phyloP scores from a whole-genome alignment of 2,797 vertebrate genomes.

The Cuculus canorus region DNA sequence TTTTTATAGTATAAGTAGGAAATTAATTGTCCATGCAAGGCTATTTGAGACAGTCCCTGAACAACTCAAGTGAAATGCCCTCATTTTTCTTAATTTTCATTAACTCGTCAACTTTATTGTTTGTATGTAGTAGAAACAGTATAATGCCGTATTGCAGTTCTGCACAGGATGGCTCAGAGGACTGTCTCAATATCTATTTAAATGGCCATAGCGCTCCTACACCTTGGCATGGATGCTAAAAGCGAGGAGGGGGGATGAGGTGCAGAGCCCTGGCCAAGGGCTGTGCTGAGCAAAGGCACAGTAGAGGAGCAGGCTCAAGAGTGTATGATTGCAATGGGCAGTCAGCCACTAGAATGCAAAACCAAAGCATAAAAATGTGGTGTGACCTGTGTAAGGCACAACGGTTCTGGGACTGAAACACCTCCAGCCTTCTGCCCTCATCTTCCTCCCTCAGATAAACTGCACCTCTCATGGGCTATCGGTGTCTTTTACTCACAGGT shows the following conservation, averaged over 20 bases:
- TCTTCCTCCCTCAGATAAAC: not conserved
- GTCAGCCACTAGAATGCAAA: not conserved
- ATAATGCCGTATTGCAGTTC: not conserved
- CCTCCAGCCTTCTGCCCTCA: not conserved
- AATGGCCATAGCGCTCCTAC: not conserved
- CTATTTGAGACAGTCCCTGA: not conserved
- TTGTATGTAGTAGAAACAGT: not conserved
- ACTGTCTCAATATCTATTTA: not conserved
- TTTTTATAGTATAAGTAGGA: not conserved
- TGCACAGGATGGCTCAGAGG: not conserved
- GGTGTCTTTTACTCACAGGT: not conserved
- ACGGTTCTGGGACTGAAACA: not conserved
- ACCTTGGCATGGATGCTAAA: not conserved
- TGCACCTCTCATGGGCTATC: accelerated
- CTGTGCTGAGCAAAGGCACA: not conserved
- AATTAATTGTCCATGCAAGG: not conserved
- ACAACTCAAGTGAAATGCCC: not conserved
- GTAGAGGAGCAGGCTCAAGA: not conserved
- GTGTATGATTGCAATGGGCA: accelerated
- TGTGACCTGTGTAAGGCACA: not conserved
- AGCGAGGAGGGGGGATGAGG: not conserved
- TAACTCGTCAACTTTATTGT: not conserved
- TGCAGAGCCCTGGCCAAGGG: not conserved
- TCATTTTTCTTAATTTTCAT: slow-evolving; percentile 35
- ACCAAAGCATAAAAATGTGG: not conserved